Base-by-base conservation (phyloP, 2,797 vertebrate species). In the Pseudomugil tenellus region DNA sequence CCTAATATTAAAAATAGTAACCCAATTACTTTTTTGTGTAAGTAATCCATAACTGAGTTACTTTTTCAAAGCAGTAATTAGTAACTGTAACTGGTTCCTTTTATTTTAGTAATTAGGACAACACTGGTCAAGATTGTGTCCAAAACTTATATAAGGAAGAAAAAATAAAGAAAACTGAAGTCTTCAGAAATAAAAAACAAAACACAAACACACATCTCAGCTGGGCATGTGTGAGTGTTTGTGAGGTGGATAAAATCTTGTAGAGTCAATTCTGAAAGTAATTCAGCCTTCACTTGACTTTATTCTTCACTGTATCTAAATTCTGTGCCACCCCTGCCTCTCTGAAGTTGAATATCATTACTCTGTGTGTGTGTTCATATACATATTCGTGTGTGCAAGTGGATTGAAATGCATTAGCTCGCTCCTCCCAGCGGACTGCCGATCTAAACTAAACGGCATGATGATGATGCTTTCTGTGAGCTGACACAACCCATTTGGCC, bases 401-500 rank as follows among this genome's bases (percentile, higher is more conserved):
- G 76, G 60, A 67, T 84, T 87, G 82, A 65, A 77, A 83, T 84
- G 84, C 84, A 88, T 92, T 90, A 84, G 84, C 80, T 80, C 34
- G 64, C 83, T 81, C 81, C 77, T 90, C 89, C 87, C 88, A 88
- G 83, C 14, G 59, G 84, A 89, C 80, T 77, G 78, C 84, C 79
- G 81, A 84, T 91, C 87, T 83, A 88, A 92, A 89, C 89, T 91
- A 89, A 92, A 89, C 90, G 89, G 86, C 54, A 13, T 81, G 88
- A 90, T 90, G 89, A 93, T 92, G 91, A 91, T 89, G 83, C 81
- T 91, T 79, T 87, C 86, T 82, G 87, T 88, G 88, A 87, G 87
- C 92, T 93, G 93, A 93, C 92, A 92, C 81, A 88, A 91, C 73
- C 85, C 84, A 92, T 93, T 92, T 93, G 88, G 77, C 81, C 73